Percentiles rank a stretch among this genome's conserved stretches.
Conservation (phyloP, 1,140 invertebrate species). For the Lordiphosa clarofinis region DNA sequence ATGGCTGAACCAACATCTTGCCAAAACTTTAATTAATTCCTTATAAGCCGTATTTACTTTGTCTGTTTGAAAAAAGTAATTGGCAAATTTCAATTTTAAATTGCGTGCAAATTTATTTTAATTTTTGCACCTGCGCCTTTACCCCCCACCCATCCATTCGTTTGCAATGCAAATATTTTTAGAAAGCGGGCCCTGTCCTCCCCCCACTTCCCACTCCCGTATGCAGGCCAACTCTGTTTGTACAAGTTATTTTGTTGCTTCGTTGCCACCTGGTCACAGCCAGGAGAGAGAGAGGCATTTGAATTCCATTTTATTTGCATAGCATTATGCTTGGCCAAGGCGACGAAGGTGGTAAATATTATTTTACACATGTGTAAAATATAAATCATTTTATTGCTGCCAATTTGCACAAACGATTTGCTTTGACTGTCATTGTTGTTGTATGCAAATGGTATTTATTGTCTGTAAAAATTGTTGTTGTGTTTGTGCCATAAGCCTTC, state of each 20-base stretch:
- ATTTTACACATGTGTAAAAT: constrained; percentile 53
- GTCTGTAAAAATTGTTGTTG: constrained; percentile 26
- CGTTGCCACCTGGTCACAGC: constrained; percentile 45
- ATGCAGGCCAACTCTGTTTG: constrained; percentile 43
- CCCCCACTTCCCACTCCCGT: neutral
- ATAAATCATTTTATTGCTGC: constrained; percentile 72
- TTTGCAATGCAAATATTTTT: constrained; percentile 72
- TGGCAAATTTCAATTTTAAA: constrained; percentile 67
- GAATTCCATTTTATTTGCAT: constrained; percentile 58
- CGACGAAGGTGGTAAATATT: constrained; percentile 41
- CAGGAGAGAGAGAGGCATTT: constrained; percentile 21
- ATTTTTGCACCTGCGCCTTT: constrained; percentile 51
- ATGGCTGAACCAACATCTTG: constrained; percentile 58
- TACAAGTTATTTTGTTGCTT: constrained; percentile 64
- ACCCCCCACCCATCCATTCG: constrained; percentile 20
- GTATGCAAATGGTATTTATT: constrained; percentile 58
- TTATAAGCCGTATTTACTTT: constrained; percentile 23
- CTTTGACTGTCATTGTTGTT: constrained; percentile 31
- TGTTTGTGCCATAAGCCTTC: constrained; percentile 22
- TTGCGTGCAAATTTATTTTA: constrained; percentile 77
- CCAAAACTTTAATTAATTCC: constrained; percentile 62
- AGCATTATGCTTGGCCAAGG: constrained; percentile 57
- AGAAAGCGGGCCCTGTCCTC: constrained; percentile 43
- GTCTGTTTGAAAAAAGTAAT: constrained; percentile 58
- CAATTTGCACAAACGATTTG: constrained; percentile 76